Evolutionary conservation across 2,113 vertebrate genomes (phyloP), one percentile per base, ranked within the genome.

Genomic region (Etia nguti): DNA sequence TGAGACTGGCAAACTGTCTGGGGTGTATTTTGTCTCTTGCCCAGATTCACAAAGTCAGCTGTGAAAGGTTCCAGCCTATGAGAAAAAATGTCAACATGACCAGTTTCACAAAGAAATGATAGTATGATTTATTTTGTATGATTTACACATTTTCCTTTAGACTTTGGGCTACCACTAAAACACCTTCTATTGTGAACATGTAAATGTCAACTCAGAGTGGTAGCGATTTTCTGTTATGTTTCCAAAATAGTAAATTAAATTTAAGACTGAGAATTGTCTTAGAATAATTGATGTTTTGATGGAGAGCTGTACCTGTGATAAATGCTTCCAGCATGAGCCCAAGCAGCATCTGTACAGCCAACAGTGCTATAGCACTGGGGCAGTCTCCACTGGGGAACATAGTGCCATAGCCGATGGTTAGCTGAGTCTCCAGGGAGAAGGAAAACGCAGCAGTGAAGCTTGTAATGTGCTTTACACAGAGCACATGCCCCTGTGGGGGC

Each of bases 341-440:
- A 89, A 99, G 96, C 81, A 99, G 95, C 99, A 99, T 99, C 95
- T 99, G 98, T 91, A 99, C 97, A 36, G 98, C 98, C 65, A 99
- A 97, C 83, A 99, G 96, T 4, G 97, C 98, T 22, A 99, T 98
- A 52, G 98, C 98, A 79, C 97, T 98, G 50, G 98, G 98, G 91
- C 99, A 99, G 83, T 99, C 98, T 73, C 98, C 98, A 4, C 97
- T 99, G 81, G 98, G 99, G 90, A 98, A 99, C 98, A 99, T 99
- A 89, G 98, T 99, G 85, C 99, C 99, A 0, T 99, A 99, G 68
- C 99, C 99, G 24, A 99, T 99, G 12, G 99, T 99, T 92, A 99
- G 97, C 93, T 99, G 99, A 0, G 99, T 99, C 95, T 99, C 99
- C 96, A 99, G 93, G 2, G 98, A 98, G 90, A 99, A 99, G 36